These are phyloP conservation scores for Bombus picipes DNA, from an alignment of 1,140 invertebrate genomes.

Conservation along the genomic window DNA sequence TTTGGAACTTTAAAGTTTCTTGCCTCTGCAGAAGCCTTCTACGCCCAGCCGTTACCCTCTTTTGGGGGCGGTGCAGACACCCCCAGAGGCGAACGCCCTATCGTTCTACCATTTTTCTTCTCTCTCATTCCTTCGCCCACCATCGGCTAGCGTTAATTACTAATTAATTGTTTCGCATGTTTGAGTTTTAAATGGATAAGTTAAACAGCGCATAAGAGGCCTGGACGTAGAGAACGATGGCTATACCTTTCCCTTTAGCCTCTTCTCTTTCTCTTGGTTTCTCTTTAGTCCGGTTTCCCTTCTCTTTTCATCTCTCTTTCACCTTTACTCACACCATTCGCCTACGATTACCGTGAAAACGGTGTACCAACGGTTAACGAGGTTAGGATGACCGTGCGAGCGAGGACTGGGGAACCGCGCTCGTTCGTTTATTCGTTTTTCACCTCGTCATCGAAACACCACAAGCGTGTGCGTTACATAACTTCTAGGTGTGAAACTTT, in stretches of 20 bases:
- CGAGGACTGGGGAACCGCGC: constrained; percentile 40
- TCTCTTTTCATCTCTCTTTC: constrained; percentile 47
- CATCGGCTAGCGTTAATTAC: constrained; percentile 78
- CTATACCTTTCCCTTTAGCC: constrained; percentile 48
- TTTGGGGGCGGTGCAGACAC: constrained; percentile 52
- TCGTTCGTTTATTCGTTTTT: constrained; percentile 75
- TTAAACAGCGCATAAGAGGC: constrained; percentile 77
- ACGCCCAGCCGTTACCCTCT: constrained; percentile 60
- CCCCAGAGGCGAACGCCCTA: constrained; percentile 53
- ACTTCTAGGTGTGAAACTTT: constrained; percentile 16
- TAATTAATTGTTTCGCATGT: constrained; percentile 82
- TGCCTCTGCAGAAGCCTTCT: constrained; percentile 70
- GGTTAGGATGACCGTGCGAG: constrained; percentile 75
- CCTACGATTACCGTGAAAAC: constrained; percentile 74
- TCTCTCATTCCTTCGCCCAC: constrained; percentile 49
- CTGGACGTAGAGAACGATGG: constrained; percentile 64
- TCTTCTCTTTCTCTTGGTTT: constrained; percentile 49
- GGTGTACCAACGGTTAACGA: constrained; percentile 75
- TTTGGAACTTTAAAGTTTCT: constrained; percentile 82
- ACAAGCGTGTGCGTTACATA: constrained; percentile 15
- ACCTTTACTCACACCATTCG: constrained; percentile 35
- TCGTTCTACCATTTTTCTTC: constrained; percentile 49
- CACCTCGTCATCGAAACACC: constrained; percentile 69
- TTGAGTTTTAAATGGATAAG: constrained; percentile 81
- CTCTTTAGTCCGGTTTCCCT: constrained; percentile 32